Percentiles rank a stretch among this genome's conserved stretches.
phyloP scores from a whole-genome alignment of 2,888 invertebrate genomes.

The Kuschelorhynchus macadamiae region DNA sequence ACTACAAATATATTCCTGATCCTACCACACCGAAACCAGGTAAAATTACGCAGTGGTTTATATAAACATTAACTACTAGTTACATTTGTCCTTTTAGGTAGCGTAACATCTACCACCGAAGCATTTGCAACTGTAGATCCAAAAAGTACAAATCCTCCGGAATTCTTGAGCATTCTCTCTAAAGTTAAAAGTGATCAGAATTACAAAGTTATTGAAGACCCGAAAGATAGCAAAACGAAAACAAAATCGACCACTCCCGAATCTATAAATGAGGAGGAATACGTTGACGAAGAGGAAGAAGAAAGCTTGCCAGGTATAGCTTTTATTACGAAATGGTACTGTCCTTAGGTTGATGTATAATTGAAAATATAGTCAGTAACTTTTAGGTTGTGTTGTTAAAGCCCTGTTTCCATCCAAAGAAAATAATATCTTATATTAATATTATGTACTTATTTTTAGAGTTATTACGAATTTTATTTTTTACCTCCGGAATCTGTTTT shows the following conservation, averaged over 20 bases:
- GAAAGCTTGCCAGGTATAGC: not conserved
- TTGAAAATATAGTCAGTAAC: too few relatives aligned
- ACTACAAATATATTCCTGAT: constrained; percentile 64
- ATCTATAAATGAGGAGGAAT: constrained; percentile 51
- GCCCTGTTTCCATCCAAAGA: too few relatives aligned
- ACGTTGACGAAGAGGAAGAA: constrained; percentile 49
- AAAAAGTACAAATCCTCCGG: constrained; percentile 60
- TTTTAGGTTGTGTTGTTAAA: too few relatives aligned
- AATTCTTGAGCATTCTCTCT: constrained; percentile 63
- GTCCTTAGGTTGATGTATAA: not conserved
- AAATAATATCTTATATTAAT: too few relatives aligned
- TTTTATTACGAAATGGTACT: not conserved
- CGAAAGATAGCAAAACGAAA: constrained; percentile 53
- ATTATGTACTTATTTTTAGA: too few relatives aligned
- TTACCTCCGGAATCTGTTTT: too few relatives aligned
- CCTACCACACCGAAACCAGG: constrained; percentile 62
- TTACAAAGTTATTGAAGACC: constrained; percentile 64
- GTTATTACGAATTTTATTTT: too few relatives aligned
- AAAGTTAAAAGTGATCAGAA: constrained; percentile 58
- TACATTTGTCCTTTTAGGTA: constrained; percentile 4
- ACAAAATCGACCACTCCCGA: constrained; percentile 54
- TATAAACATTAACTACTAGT: not conserved
- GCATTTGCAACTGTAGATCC: constrained; percentile 45
- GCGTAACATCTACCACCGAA: constrained; percentile 53
- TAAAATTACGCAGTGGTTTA: constrained; percentile 1